Conservation (phyloP, 2,888 invertebrate species). For the Caenorhabditis sinica region DNA sequence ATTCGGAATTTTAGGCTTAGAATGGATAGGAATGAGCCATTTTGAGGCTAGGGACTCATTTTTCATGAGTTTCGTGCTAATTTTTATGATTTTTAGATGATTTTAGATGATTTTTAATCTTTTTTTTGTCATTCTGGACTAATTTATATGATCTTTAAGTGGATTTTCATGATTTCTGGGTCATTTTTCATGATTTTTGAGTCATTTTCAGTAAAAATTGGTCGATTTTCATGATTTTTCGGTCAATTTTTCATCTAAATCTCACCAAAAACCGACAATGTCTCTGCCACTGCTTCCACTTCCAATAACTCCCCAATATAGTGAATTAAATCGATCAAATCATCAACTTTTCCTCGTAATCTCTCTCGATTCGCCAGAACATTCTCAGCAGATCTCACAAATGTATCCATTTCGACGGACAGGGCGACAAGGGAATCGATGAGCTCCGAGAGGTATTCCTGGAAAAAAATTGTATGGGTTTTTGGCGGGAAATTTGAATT, state of each 20-base stretch:
- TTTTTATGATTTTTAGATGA: background rate
- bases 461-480: constrained; percentile 86
- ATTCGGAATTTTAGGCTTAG: too few relatives aligned
- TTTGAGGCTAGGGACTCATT: too few relatives aligned
- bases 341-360: constrained; percentile 87
- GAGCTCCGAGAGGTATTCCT: constrained; percentile 97
- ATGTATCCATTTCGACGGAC: constrained; percentile 94
- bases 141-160: too few relatives aligned
- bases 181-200: background rate
- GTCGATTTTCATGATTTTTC: background rate
- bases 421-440: constrained; percentile 99
- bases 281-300: constrained; percentile 68
- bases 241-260: background rate
- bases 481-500: too few relatives aligned
- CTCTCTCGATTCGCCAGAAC: constrained; percentile 87
- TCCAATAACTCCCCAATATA: constrained; percentile 74
- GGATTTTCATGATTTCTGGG: background rate
- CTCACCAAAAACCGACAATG: constrained; percentile 59
- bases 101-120: background rate
- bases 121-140: too few relatives aligned
- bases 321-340: constrained; percentile 87
- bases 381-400: constrained; percentile 92
- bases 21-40: too few relatives aligned
- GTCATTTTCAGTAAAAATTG: background rate
- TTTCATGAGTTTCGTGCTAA: background rate